phyloP scores from a whole-genome alignment of 2,888 invertebrate species.

The Cosmia trapezina region DNA sequence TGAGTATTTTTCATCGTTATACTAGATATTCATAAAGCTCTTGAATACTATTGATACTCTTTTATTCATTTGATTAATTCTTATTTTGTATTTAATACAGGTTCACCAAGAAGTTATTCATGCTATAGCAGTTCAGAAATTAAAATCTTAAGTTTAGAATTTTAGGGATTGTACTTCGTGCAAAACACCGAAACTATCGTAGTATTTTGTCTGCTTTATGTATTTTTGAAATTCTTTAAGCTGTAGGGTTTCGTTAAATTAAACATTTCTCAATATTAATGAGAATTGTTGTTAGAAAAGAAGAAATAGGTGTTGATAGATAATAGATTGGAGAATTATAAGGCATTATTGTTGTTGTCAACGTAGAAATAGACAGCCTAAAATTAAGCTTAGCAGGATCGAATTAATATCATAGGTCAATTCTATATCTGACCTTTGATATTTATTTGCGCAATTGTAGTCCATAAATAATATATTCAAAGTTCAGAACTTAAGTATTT shows the following conservation, averaged over 20 bases:
- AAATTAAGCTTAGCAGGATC: neutral
- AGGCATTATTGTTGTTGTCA: neutral
- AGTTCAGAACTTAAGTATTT: too few species aligned
- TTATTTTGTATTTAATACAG: conserved; percentile 26
- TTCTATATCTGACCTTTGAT: neutral
- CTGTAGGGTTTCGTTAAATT: neutral
- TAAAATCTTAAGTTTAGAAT: neutral
- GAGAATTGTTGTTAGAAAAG: neutral
- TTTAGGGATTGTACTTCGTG: neutral
- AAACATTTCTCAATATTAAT: too few species aligned
- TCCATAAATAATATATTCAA: neutral
- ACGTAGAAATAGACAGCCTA: neutral
- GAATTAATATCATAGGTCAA: neutral
- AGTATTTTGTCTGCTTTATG: neutral
- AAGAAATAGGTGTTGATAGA: neutral
- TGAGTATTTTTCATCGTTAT: conserved; percentile 90
- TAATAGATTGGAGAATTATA: neutral
- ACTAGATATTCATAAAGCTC: neutral
- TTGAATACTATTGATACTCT: neutral
- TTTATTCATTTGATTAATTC: neutral
- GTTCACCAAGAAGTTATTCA: conserved; percentile 15
- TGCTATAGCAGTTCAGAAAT: neutral
- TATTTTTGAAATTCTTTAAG: neutral
- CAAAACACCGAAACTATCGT: neutral
- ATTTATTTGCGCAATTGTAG: neutral